phyloP scores from a whole-genome alignment of 2,888 invertebrate species.

The Bellardia pandia region DNA sequence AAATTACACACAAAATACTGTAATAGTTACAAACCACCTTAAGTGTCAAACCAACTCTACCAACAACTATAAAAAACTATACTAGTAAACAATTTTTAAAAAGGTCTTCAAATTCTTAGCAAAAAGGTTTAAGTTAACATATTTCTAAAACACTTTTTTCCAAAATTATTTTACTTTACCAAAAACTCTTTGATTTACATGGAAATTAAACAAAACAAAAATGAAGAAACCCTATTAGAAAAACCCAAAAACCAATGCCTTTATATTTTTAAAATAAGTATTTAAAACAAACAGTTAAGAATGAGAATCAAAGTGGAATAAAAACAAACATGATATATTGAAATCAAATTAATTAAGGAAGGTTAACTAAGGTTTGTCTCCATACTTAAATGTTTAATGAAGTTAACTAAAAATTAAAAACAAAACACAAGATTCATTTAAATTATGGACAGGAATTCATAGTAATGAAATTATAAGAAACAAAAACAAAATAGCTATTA shows the following conservation, averaged over 20 bases:
- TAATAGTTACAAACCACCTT: constrained; percentile 63
- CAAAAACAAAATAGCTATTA: constrained; percentile 52
- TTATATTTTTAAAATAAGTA: constrained; percentile 48
- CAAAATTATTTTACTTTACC: constrained; percentile 3
- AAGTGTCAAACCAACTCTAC: constrained; percentile 58
- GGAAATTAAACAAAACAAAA: constrained; percentile 6
- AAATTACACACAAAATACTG: constrained; percentile 16
- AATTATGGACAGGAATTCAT: constrained; percentile 41
- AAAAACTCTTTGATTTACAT: background rate
- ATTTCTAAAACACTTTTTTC: background rate
- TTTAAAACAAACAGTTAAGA: constrained; percentile 3
- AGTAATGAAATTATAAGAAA: constrained; percentile 28
- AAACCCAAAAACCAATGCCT: constrained; percentile 30
- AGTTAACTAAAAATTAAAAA: constrained; percentile 43
- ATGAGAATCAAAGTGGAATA: background rate
- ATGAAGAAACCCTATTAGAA: background rate
- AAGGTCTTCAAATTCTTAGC: constrained; percentile 25
- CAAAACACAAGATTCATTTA: constrained; percentile 39
- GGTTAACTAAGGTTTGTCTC: background rate
- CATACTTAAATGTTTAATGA: constrained; percentile 3
- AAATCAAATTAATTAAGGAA: constrained; percentile 28
- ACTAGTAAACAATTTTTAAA: constrained; percentile 10
- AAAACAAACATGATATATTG: background rate
- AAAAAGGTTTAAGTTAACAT: constrained; percentile 41
- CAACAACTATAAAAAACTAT: constrained; percentile 32